Evolutionary conservation across 2,113 vertebrate species (phyloP), one percentile per base, ranked within the genome.

Genomic region (Protomyctophum bolini): DNA sequence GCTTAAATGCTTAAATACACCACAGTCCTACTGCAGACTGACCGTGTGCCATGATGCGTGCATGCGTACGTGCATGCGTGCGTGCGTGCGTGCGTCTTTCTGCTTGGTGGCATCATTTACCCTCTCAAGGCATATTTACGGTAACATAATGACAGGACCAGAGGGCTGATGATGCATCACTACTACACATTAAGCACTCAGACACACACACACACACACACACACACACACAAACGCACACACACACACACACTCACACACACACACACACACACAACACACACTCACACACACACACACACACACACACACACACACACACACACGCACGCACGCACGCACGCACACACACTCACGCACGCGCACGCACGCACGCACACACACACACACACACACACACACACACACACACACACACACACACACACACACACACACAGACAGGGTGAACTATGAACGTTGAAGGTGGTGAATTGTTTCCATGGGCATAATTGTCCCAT

Each of bases 1-100:
- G 11, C 71, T 81, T 60, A 84, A 75, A 77, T 77, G 65, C 66
- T 74, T 77, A 85, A 82, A 79, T 75, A 75, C 58, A 79, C 79
- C 75, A 49, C 68, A 81, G 56, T 72, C 79, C 15, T 45, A 29
- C 68, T 73, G 64, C 75, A 81, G 83, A 83, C 70, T 86, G 75
- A 80, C 75, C 79, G 68, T 58, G 28, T 33, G 15, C 2, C 21
- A 21, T 21, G 21, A 21, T 21, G 21, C 21, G 21, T 63, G 2
- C 12, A 2, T 54, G 12, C 12, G 12, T 54, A 1, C 12, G 12
- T 54, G 12, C 12, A 12, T 70, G 59, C 48, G 66, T 67, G 66
- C 76, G 15, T 70, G 59, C 48, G 58, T 45, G 58, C 10, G 28
- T 41, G 29, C 29, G 63, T 63, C 52, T 75, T 72, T 82, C 64